phyloP scores from a whole-genome alignment of 2,797 vertebrate genomes.

The Graptemys geographica region DNA sequence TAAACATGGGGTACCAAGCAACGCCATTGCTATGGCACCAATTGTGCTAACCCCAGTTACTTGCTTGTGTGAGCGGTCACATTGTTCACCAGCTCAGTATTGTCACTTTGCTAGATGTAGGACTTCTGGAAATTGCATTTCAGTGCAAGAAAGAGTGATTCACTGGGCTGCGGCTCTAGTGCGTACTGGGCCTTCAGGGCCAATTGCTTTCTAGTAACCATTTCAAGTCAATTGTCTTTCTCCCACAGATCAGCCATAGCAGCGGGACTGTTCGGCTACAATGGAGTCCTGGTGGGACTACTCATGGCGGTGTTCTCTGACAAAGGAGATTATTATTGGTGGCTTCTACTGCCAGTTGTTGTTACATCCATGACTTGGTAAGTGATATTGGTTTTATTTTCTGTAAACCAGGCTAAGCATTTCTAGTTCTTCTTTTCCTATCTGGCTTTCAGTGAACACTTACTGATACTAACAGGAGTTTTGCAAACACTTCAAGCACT shows the following conservation, averaged over 20 bases:
- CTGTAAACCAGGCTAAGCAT: background rate
- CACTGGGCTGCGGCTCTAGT: background rate
- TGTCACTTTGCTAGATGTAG: background rate
- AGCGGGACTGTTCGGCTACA: constrained; percentile 92
- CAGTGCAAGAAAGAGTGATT: too few species aligned
- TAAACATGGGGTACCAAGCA: background rate
- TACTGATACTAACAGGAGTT: background rate
- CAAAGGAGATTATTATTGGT: constrained; percentile 93
- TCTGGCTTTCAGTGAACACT: background rate
- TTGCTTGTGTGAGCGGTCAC: accelerated
- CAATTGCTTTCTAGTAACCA: accelerated
- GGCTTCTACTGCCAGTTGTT: constrained; percentile 90
- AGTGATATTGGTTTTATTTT: constrained; percentile 50
- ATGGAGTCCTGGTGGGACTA: constrained; percentile 92
- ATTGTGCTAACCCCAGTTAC: background rate
- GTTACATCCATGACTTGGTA: constrained; percentile 94
- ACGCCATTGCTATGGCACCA: background rate
- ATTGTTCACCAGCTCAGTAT: background rate
- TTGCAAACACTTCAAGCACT: background rate
- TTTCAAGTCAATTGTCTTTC: background rate
- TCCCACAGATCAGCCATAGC: constrained; percentile 86
- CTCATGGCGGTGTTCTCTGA: constrained; percentile 92
- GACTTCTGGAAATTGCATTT: accelerated
- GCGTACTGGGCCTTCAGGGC: background rate
- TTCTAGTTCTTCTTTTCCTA: background rate